Evolutionary conservation across 1,140 invertebrate genomes (phyloP).

Genomic region (Drosophila erecta): DNA sequence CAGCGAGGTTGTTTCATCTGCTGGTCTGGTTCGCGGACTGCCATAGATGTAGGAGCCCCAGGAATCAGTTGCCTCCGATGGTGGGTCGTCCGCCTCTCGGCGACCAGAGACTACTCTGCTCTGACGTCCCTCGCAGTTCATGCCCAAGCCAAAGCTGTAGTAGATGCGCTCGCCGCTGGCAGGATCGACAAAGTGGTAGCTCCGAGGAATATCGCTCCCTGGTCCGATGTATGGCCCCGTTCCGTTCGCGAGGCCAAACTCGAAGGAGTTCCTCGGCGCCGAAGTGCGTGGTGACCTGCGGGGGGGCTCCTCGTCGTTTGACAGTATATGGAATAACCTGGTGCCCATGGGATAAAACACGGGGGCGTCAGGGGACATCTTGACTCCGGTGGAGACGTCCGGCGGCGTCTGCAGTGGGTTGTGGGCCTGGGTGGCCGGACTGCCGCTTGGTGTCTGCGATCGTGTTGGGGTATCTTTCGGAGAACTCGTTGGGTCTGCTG

Average conservation of each 20-base stretch:
- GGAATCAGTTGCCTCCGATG: background rate
- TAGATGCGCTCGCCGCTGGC: constrained; percentile 4
- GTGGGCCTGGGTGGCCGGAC: background rate
- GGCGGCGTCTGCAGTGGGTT: background rate
- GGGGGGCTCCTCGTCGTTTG: background rate
- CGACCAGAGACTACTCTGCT: background rate
- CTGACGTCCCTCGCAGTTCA: background rate
- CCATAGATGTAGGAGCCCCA: no score
- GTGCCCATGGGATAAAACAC: constrained; percentile 1
- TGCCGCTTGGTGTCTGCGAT: background rate
- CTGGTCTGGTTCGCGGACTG: no score
- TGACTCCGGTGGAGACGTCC: background rate
- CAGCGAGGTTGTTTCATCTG: no score
- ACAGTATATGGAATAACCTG: background rate
- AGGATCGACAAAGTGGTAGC: background rate
- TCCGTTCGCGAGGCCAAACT: background rate
- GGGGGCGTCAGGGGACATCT: background rate
- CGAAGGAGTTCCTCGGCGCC: background rate
- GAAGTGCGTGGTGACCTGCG: background rate
- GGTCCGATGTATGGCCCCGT: constrained; percentile 6
- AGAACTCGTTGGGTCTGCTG: background rate
- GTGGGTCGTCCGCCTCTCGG: background rate
- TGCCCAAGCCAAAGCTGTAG: constrained; percentile 35
- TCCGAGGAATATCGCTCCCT: constrained; percentile 24
- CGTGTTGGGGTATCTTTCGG: no score